These are phyloP conservation scores for Sebastes itinus DNA, from an alignment of 2,797 vertebrate species.

Conservation along the genomic window DNA sequence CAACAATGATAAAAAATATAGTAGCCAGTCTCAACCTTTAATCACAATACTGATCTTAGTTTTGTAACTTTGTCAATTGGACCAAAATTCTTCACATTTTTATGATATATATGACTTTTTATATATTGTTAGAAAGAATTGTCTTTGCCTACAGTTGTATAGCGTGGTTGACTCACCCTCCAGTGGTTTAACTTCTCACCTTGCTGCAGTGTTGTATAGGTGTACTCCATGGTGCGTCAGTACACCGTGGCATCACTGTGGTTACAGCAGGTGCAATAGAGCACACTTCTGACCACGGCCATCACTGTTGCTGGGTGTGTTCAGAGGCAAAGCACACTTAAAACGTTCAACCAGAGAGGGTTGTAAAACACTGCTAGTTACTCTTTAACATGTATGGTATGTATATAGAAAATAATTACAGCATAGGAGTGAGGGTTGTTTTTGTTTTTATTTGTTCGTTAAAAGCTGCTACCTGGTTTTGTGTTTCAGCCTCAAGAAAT, in stretches of 20 bases:
- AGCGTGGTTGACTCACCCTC: background rate
- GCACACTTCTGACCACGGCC: too few species aligned
- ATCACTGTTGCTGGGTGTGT: too few species aligned
- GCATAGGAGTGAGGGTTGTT: background rate
- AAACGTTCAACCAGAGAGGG: background rate
- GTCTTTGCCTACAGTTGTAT: background rate
- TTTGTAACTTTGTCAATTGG: background rate
- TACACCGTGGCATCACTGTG: background rate
- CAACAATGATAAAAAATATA: background rate
- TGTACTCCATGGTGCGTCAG: background rate
- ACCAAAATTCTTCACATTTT: background rate
- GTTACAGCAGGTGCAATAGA: background rate
- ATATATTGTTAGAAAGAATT: background rate
- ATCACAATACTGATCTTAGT: background rate
- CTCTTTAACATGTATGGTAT: background rate
- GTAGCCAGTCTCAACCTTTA: background rate
- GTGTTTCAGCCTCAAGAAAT: constrained; percentile 95
- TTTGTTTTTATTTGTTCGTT: background rate
- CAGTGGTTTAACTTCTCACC: background rate
- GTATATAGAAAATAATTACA: background rate
- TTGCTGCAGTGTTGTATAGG: background rate
- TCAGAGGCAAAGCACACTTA: too few species aligned
- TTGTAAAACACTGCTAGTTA: background rate
- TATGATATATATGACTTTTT: too few species aligned
- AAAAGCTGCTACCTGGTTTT: constrained; percentile 30